These are phyloP conservation scores for Melanocharis versteri DNA, from an alignment of 2,113 vertebrate species.

Conservation along the genomic window DNA sequence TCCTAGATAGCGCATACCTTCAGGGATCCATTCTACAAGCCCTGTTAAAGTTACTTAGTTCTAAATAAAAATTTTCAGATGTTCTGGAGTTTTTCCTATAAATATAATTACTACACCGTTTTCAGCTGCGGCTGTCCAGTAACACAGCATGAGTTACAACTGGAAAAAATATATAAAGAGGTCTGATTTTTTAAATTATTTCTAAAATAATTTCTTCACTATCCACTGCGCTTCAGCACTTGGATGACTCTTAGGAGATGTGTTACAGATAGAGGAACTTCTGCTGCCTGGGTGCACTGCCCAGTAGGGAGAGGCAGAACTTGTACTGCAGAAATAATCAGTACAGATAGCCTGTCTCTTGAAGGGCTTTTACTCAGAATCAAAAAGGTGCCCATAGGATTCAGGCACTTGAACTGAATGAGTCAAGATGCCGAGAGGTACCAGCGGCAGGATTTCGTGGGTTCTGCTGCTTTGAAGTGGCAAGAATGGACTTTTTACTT, in stretches of 20 bases:
- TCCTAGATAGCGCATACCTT: neutral
- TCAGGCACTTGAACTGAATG: neutral
- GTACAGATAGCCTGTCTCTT: neutral
- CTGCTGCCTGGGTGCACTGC: neutral
- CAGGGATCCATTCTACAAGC: neutral
- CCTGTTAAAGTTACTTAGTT: neutral
- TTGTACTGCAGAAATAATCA: neutral
- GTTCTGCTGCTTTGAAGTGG: neutral
- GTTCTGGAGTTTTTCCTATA: neutral
- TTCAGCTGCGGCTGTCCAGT: neutral
- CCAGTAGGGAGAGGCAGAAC: neutral
- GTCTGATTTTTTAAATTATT: neutral
- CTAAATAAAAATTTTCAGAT: neutral
- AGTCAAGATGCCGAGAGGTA: accelerated
- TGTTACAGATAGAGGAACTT: neutral
- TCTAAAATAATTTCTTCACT: neutral
- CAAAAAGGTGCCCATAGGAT: neutral
- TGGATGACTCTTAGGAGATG: neutral
- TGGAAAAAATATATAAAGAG: neutral
- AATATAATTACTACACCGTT: neutral
- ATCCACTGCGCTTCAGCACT: neutral
- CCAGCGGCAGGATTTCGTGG: neutral
- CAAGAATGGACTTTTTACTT: neutral
- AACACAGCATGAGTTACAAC: neutral
- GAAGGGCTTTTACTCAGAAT: neutral